These are phyloP conservation scores for Limnephilus lunatus DNA, from an alignment of 2,888 invertebrate genomes.

Conservation along the genomic window DNA sequence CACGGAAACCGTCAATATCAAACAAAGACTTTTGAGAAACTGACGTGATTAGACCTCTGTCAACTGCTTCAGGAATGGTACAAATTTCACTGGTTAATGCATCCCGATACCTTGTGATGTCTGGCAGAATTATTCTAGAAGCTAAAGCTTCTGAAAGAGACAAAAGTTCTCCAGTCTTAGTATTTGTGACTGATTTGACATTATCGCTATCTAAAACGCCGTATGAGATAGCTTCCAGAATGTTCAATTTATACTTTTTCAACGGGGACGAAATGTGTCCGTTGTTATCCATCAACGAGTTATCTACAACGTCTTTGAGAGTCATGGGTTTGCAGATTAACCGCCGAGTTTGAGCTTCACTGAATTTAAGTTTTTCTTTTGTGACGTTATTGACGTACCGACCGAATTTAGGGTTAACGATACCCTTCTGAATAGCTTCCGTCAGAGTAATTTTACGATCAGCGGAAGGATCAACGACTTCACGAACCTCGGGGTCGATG, in stretches of 20 bases:
- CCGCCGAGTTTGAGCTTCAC: conserved; percentile 89
- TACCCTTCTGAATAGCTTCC: conserved; percentile 87
- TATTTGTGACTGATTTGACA: conserved; percentile 90
- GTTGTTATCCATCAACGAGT: conserved; percentile 86
- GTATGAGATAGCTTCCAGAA: conserved; percentile 90
- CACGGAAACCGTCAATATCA: conserved; percentile 93
- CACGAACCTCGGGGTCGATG: conserved; percentile 86
- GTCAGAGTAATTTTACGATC: conserved; percentile 89
- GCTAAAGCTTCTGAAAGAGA: conserved; percentile 91
- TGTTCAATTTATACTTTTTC: conserved; percentile 84
- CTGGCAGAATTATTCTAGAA: conserved; percentile 86
- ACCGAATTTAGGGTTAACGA: conserved; percentile 89
- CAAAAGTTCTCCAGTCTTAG: conserved; percentile 86
- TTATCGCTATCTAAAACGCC: conserved; percentile 92
- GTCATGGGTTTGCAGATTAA: conserved; percentile 93
- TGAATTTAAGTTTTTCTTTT: conserved; percentile 86
- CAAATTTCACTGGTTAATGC: conserved; percentile 84
- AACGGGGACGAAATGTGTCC: conserved; percentile 89
- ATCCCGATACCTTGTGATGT: conserved; percentile 86
- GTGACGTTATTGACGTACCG: conserved; percentile 86
- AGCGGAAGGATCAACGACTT: conserved; percentile 89
- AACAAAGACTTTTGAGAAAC: conserved; percentile 93
- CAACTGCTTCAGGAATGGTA: conserved; percentile 91
- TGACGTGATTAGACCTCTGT: conserved; percentile 91
- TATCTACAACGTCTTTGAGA: conserved; percentile 91